phyloP scores from a whole-genome alignment of 2,888 invertebrate species.

The Cantharis rustica region DNA sequence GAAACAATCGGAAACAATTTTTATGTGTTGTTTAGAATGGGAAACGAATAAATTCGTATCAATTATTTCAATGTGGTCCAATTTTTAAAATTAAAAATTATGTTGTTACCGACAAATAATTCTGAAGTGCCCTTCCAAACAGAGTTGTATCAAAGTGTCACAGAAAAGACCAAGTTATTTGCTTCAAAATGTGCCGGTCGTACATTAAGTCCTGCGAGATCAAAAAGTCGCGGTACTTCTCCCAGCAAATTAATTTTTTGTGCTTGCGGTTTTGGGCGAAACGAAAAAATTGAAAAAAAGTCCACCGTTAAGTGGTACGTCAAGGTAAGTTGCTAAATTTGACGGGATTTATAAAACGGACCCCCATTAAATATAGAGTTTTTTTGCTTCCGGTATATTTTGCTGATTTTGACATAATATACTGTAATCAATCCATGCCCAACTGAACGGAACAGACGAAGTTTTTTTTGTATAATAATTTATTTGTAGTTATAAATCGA shows the following conservation, averaged over 20 bases:
- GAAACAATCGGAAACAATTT: not conserved
- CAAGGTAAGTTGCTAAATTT: slow-evolving; percentile 65
- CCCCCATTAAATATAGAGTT: too few species aligned
- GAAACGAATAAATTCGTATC: not conserved
- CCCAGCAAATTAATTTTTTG: slow-evolving; percentile 50
- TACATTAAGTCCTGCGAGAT: slow-evolving; percentile 39
- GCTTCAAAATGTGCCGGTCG: slow-evolving; percentile 46
- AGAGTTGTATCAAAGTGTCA: slow-evolving; percentile 47
- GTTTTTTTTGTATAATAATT: too few species aligned
- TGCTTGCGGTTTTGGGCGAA: slow-evolving; percentile 54
- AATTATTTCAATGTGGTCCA: slow-evolving; percentile 10
- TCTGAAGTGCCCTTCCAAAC: slow-evolving; percentile 48
- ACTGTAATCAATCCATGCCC: too few species aligned
- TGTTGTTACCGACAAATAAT: slow-evolving; percentile 50
- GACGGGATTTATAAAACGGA: not conserved
- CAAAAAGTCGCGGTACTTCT: slow-evolving; percentile 39
- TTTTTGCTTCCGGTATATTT: too few species aligned
- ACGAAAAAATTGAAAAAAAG: slow-evolving; percentile 48
- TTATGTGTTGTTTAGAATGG: not conserved
- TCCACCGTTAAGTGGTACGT: slow-evolving; percentile 71
- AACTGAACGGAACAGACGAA: too few species aligned
- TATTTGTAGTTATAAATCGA: too few species aligned
- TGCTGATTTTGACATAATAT: too few species aligned
- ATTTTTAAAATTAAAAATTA: slow-evolving; percentile 28
- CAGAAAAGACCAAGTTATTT: slow-evolving; percentile 50